Base-by-base conservation (phyloP, 2,888 invertebrate species). In the Cryptocephalus moraei region DNA sequence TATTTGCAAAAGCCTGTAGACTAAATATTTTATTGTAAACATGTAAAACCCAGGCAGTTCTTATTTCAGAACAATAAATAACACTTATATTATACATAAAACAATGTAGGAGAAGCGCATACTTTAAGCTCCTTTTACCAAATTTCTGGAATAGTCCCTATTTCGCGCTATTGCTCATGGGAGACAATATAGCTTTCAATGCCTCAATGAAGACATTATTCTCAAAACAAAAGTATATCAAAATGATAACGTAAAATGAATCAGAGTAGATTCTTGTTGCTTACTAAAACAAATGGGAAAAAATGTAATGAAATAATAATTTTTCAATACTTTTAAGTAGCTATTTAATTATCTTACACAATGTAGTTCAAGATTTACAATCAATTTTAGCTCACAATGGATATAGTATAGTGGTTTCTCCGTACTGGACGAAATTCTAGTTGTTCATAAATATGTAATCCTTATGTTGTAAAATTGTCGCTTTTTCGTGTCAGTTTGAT, bases 351-450 rank as follows among this genome's bases (percentile, higher is more conserved):
- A 55, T 51, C 48, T 56, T 57, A 57, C 58, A 61, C 59, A 36
- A 36, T 22, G 57, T 60, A 59, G 60, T 55, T 50, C 46, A 47
- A 39, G 53, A 56, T 53, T 56, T 57, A 52, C 56, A 56, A 49
- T 48, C 56, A 57, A 59, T 31, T 54, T 61, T 62, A 63, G 63
- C 62, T 62, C 60, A 61, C 59, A 45, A 49, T 9, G 49, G 49
- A 54, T 59, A 61, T 58, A 55, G 51, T 58, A 54, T 57, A 55
- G 56, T 52, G 57, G 51, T 56, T 57, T 48, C 53, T 57, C 56
- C 56, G 47, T 48, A 46, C 46, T 49, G 47, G 55, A 55, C 57
- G 54, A 55, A 57, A 56, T 54, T 54, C 53, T 58, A 55, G 57
- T 55, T 58, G 58, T 61, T 59, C 54, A 54, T 58, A 52, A 53